Conservation (phyloP, 2,888 invertebrate genomes). For the Ectobius pallidus region DNA sequence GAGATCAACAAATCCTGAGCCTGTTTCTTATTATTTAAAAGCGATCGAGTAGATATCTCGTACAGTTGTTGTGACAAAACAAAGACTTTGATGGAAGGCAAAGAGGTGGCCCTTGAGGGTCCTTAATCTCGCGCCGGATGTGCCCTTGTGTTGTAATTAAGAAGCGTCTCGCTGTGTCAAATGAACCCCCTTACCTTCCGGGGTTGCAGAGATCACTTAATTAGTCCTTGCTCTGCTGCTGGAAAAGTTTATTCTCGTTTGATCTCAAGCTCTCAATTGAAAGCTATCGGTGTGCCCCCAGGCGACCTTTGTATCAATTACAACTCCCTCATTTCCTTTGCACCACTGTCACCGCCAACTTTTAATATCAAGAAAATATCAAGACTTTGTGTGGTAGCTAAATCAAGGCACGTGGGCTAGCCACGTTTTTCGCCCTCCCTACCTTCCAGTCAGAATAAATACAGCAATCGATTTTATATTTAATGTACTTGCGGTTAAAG, state of each 20-base stretch:
- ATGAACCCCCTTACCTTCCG: conserved; percentile 15
- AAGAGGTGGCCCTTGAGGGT: not conserved
- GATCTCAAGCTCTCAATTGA: conserved; percentile 15
- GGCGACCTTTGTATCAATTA: not conserved
- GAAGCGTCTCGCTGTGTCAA: not conserved
- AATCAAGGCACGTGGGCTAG: too few species aligned
- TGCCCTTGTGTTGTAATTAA: not conserved
- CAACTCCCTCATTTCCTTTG: not conserved
- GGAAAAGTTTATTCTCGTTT: conserved; percentile 17
- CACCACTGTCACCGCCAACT: too few species aligned
- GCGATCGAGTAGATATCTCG: too few species aligned
- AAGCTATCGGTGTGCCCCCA: not conserved
- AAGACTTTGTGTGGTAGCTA: too few species aligned
- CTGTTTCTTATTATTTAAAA: too few species aligned
- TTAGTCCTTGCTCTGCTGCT: not conserved
- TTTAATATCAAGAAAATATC: not conserved
- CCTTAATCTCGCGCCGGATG: conserved; percentile 21
- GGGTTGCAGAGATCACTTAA: conserved; percentile 14
- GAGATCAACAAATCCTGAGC: too few species aligned
- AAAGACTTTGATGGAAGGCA: too few species aligned
- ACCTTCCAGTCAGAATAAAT: too few species aligned
- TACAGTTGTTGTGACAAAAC: too few species aligned
- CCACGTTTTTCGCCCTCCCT: too few species aligned
- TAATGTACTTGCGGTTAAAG: too few species aligned
- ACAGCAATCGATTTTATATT: too few species aligned